These are phyloP conservation scores for Pseudorectes ferrugineus DNA, from an alignment of 2,113 vertebrate species.

Conservation along the genomic window DNA sequence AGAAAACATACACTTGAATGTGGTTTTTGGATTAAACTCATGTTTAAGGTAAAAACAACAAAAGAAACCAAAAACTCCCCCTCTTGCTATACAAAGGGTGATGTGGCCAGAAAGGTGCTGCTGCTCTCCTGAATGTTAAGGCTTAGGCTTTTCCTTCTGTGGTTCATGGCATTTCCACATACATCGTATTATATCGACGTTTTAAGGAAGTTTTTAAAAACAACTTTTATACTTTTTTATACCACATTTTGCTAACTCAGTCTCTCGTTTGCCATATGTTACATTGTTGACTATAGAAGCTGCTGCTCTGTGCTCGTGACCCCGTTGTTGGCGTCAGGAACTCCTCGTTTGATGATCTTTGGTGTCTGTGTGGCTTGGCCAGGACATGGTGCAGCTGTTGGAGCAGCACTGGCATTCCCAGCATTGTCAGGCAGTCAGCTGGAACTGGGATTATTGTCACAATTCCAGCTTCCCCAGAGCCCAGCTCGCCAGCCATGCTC, in stretches of 20 bases:
- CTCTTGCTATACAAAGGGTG: not conserved
- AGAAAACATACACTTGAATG: not conserved
- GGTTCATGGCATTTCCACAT: not conserved
- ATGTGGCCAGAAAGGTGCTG: not conserved
- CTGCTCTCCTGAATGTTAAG: not conserved
- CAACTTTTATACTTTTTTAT: conserved; percentile 71
- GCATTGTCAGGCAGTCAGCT: not conserved
- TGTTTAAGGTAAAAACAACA: not conserved
- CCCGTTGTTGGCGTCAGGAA: not conserved
- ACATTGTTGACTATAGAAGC: not conserved
- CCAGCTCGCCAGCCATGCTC: not conserved
- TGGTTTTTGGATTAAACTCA: not conserved
- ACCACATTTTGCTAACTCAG: conserved; percentile 63
- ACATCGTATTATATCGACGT: rapidly evolving
- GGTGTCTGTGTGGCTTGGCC: not conserved
- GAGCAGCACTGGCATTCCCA: not conserved
- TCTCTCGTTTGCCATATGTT: conserved; percentile 16
- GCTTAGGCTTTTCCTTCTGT: not conserved
- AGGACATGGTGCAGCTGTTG: not conserved
- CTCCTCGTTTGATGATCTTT: not conserved
- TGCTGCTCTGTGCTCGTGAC: not conserved
- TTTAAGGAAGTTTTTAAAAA: conserved; percentile 43
- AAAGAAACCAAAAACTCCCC: not conserved
- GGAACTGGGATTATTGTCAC: not conserved
- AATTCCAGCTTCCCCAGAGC: not conserved